A percentile compares a stretch with the other conserved stretches of the same genome.
Conservation (phyloP, 1,140 invertebrate genomes). For the Megathymus violae region DNA sequence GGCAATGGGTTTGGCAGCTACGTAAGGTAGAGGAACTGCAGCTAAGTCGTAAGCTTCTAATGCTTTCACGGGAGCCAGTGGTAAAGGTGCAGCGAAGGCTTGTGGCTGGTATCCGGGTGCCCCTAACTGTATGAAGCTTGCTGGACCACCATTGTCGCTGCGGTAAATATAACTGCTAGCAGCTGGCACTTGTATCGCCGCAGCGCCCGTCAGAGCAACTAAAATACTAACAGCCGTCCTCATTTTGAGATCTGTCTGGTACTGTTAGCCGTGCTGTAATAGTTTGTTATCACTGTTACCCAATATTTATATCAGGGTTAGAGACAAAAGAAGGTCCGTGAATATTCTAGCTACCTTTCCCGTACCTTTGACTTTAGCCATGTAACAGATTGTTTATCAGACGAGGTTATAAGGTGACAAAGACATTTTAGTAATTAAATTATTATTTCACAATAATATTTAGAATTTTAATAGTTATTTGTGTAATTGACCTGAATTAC, state of each 20-base stretch:
- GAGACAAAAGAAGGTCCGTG: constrained; percentile 70
- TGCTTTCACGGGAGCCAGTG: constrained; percentile 54
- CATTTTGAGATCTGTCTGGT: constrained; percentile 69
- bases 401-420: constrained; percentile 78
- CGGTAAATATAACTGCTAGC: constrained; percentile 82
- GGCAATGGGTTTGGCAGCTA: constrained; percentile 67
- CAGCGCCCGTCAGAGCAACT: constrained; percentile 46
- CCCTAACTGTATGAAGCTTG: constrained; percentile 77
- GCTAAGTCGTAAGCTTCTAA: constrained; percentile 60
- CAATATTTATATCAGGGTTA: constrained; percentile 79
- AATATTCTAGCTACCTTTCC: constrained; percentile 69
- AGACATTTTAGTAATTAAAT: constrained; percentile 70
- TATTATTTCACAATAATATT: too few species aligned
- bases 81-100: constrained; percentile 54
- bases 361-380: constrained; percentile 54
- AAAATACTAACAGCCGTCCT: constrained; percentile 53
- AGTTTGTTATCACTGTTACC: constrained; percentile 71
- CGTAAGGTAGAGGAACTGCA: constrained; percentile 65
- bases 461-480: too few species aligned
- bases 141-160: constrained; percentile 80
- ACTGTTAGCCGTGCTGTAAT: constrained; percentile 66
- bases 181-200: constrained; percentile 61
- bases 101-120: constrained; percentile 62
- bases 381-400: constrained; percentile 74
- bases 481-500: too few species aligned